These are phyloP conservation scores for Phoronis australis DNA, from an alignment of 2,888 invertebrate genomes.

Conservation along the genomic window DNA sequence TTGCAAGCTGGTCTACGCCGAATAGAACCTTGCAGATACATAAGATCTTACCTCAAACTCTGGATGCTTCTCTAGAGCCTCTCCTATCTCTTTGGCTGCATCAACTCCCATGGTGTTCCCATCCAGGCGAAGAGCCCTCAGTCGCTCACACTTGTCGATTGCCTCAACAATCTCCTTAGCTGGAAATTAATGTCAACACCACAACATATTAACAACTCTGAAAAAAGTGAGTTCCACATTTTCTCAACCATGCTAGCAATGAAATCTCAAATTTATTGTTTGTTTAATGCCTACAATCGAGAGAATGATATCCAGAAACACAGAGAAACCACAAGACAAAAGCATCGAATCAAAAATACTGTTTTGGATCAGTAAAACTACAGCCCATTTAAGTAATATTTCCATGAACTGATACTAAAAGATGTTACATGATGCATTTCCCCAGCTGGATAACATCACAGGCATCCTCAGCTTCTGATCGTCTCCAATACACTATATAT, in stretches of 20 bases:
- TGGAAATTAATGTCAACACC: no score
- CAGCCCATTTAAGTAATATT: no score
- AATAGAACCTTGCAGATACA: neutral
- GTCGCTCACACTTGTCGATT: slow-evolving; percentile 65
- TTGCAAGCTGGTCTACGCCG: neutral
- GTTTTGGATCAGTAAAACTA: no score
- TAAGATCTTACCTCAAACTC: slow-evolving; percentile 58
- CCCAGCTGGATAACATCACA: no score
- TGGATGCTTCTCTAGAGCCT: slow-evolving; percentile 71
- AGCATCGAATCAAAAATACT: no score
- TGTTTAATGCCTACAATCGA: no score
- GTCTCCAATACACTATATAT: no score
- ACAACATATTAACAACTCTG: slow-evolving; percentile 49
- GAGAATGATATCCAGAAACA: no score
- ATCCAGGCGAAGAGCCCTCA: slow-evolving; percentile 75
- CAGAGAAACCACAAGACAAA: no score
- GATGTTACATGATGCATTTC: no score
- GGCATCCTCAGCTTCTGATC: no score
- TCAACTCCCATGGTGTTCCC: slow-evolving; percentile 90
- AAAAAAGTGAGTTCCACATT: neutral
- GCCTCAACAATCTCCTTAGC: slow-evolving; percentile 64
- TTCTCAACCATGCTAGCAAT: neutral
- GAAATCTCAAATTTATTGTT: neutral
- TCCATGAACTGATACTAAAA: no score
- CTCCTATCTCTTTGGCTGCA: slow-evolving; percentile 78